Base-by-base conservation (phyloP, 2,888 invertebrate species). In the Endotricha flammealis region DNA sequence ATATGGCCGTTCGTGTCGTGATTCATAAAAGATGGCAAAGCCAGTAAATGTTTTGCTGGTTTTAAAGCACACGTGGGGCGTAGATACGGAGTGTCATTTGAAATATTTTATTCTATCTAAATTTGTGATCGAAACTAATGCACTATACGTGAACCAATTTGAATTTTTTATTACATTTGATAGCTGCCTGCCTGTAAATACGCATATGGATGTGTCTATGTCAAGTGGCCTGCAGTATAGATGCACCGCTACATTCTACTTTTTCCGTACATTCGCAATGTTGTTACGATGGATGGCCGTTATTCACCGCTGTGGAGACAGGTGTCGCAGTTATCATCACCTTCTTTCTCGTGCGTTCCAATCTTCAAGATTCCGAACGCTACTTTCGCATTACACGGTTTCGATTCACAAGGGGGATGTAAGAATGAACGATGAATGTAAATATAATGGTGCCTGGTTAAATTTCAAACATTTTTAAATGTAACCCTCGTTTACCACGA, bases 201-300 rank as follows among this genome's bases (percentile, higher is more conserved):
- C 45, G 47, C 50, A 52, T 50, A 38, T 47, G 45, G 44, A 34
- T 32, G 44, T 49, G 65, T 59, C 62, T 65, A 49, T 64, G 60
- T 56, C 58, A 53, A 53, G 54, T 50, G 53, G 42, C 38, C 31
- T 50, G 62, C 57, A 61, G 59, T 50, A 50, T 48, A 56, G 57
- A 57, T 60, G 57, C 57, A 62, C 75, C 74, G 76, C 72, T 74
- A 78, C 50, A 59, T 63, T 59, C 61, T 66, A 62, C 64, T 77
- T 78, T 79, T 79, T 76, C 67, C 58, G 53, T 68, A 67, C 69
- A 71, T 63, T 68, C 61, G 64, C 60, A 64, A 66, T 64, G 64
- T 49, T 47, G 42, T 46, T 55, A 44, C 41, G 41, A 32, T 43
- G 57, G 44, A 55, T 48, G 60, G 67, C 78, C 75, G 79, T 80